These are phyloP conservation scores for Eudasyphora cyanicolor DNA, from an alignment of 2,888 invertebrate species.

Conservation along the genomic window DNA sequence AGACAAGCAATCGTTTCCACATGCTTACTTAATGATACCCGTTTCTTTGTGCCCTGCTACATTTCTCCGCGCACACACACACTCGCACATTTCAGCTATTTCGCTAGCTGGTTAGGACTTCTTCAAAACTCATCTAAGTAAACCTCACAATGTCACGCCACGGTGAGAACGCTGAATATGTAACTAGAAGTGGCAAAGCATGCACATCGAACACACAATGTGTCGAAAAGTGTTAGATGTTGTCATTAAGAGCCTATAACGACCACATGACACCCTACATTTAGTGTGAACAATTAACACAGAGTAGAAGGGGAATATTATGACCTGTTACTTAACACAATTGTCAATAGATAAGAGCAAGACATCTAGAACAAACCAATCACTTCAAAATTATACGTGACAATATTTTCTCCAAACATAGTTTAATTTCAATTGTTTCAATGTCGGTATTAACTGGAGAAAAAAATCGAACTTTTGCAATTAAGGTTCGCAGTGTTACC, in stretches of 20 bases:
- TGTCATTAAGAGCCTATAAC: background rate
- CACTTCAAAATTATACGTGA: no score
- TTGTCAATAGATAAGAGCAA: no score
- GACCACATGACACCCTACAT: background rate
- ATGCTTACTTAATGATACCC: background rate
- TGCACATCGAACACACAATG: background rate
- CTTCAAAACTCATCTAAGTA: background rate
- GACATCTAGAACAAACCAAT: no score
- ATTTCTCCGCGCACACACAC: no score
- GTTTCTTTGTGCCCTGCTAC: background rate
- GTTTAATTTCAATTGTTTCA: no score
- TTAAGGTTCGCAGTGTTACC: no score
- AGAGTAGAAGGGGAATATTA: no score
- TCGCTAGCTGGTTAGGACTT: background rate
- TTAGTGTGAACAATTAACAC: no score
- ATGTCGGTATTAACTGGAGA: no score
- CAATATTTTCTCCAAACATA: no score
- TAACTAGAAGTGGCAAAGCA: background rate
- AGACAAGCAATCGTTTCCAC: background rate
- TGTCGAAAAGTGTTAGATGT: background rate
- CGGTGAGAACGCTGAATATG: background rate
- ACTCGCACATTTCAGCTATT: background rate
- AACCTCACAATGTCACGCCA: background rate
- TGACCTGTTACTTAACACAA: background rate
- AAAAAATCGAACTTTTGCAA: no score